phyloP scores from a whole-genome alignment of 2,113 vertebrate genomes.

The Morone saxatilis region DNA sequence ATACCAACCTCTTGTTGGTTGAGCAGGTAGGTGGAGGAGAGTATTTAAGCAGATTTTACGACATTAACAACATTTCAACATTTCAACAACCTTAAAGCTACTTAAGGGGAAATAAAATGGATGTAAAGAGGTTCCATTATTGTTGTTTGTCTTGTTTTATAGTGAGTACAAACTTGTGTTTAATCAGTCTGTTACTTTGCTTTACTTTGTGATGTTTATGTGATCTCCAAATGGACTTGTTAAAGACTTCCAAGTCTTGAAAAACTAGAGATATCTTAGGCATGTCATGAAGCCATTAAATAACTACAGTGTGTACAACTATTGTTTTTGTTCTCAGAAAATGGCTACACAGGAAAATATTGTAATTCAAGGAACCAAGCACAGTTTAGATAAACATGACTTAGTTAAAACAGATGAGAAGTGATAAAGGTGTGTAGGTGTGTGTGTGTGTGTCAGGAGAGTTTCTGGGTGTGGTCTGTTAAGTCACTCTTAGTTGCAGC shows the following conservation, averaged over 20 bases:
- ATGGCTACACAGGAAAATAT: neutral
- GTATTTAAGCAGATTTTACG: too few species aligned
- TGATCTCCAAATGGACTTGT: neutral
- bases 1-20: too few species aligned
- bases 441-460: neutral
- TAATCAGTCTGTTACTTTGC: neutral
- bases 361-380: neutral
- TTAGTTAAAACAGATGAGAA: neutral
- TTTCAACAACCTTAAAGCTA: neutral
- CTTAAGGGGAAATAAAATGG: neutral
- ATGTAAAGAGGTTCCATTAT: neutral
- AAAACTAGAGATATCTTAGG: neutral
- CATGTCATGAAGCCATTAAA: neutral
- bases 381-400: neutral
- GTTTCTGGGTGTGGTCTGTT: conserved; percentile 81
- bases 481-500: neutral
- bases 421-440: neutral
- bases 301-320: neutral
- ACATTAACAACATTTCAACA: neutral
- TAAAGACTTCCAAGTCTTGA: neutral
- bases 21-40: too few species aligned
- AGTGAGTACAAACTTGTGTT: too few species aligned
- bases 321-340: neutral
- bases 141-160: neutral
- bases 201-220: neutral